phyloP scores from a whole-genome alignment of 2,888 invertebrate genomes.

The Eucera pruinosa region DNA sequence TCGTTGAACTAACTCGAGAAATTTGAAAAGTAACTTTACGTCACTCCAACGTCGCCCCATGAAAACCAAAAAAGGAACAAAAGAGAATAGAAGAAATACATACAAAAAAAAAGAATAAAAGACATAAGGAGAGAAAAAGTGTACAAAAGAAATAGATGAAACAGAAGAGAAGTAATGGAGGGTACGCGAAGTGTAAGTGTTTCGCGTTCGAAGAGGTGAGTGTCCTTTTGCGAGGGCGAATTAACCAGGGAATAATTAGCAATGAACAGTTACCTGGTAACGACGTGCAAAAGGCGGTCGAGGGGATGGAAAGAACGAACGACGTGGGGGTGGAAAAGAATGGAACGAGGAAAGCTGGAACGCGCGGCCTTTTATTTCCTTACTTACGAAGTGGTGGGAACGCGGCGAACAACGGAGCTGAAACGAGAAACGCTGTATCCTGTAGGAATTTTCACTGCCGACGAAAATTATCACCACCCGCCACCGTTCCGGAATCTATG shows the following conservation, averaged over 20 bases:
- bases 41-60: not conserved
- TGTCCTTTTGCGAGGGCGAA: slow-evolving; percentile 12
- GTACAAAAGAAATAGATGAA: not conserved
- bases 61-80: not conserved
- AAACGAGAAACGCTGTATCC: slow-evolving; percentile 27
- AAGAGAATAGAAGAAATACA: not conserved
- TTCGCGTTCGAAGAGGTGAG: slow-evolving; percentile 8
- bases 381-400: slow-evolving; percentile 19
- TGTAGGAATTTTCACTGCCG: slow-evolving; percentile 42
- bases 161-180: not conserved
- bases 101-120: not conserved
- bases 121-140: not conserved
- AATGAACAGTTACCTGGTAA: slow-evolving; percentile 38
- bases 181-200: not conserved
- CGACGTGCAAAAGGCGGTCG: slow-evolving; percentile 14
- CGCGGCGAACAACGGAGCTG: not conserved
- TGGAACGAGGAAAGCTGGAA: slow-evolving; percentile 19
- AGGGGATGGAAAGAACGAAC: not conserved
- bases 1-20: slow-evolving; percentile 26
- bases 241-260: slow-evolving; percentile 43
- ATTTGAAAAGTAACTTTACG: slow-evolving; percentile 6
- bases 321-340: not conserved
- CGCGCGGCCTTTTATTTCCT: slow-evolving; percentile 35
- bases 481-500: slow-evolving; percentile 21
- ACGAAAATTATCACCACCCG: slow-evolving; percentile 40